A percentile compares a stretch with the other conserved stretches of the same genome.
Conservation (phyloP, 2,113 vertebrate genomes). For the Rissa tridactyla region DNA sequence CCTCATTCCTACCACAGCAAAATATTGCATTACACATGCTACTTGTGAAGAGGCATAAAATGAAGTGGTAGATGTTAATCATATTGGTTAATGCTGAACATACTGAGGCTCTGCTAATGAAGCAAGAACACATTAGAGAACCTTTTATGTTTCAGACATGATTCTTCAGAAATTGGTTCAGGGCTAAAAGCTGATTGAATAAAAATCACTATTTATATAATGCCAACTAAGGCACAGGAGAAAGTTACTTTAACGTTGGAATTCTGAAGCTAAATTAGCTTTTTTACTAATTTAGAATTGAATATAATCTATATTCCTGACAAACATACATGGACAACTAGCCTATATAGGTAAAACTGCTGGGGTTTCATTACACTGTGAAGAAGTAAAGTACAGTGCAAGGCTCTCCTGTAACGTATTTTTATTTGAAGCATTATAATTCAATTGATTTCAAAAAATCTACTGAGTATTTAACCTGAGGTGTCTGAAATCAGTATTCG, state of each 20-base stretch:
- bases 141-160: not conserved
- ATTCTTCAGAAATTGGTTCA: not conserved
- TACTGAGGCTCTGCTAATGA: not conserved
- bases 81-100: not conserved
- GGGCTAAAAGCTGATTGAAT: not conserved
- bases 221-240: not conserved
- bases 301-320: not conserved
- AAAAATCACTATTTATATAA: not conserved
- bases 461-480: not conserved
- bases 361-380: not conserved
- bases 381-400: not conserved
- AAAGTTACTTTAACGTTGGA: not conserved
- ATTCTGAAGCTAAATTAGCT: not conserved
- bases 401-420: not conserved
- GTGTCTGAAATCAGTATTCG: not conserved
- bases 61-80: not conserved
- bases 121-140: not conserved
- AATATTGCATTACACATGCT: not conserved
- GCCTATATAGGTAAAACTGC: not conserved
- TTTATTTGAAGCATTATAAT: not conserved
- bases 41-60: not conserved
- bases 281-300: not conserved
- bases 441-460: not conserved
- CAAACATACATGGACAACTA: not conserved
- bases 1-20: not conserved